A percentile compares a stretch with the other conserved stretches of the same genome.
Evolutionary conservation across 2,113 vertebrate genomes (phyloP).

Genomic region (Crotalus viridis): DNA sequence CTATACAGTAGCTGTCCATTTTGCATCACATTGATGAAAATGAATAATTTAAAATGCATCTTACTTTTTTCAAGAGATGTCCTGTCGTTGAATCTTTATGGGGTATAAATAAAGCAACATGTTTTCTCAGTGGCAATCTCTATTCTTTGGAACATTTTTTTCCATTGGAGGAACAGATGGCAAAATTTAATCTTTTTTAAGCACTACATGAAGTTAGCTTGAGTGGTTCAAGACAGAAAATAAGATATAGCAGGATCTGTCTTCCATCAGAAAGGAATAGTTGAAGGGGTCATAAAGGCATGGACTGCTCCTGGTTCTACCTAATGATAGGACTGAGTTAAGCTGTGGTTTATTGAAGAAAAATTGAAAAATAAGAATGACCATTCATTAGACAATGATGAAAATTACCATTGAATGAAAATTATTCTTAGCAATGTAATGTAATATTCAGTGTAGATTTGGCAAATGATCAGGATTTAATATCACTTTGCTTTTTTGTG

Average conservation of each 20-base stretch:
- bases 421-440: neutral
- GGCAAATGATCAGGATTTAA: neutral
- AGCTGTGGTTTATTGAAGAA: neutral
- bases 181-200: neutral
- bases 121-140: neutral
- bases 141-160: neutral
- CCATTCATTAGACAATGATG: neutral
- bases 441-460: neutral
- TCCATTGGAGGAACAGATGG: neutral
- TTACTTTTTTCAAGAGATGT: neutral
- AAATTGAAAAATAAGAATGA: neutral
- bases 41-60: too few relatives aligned
- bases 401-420: neutral
- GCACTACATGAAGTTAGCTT: neutral
- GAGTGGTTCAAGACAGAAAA: neutral
- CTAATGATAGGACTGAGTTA: neutral
- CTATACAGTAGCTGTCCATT: neutral
- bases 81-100: neutral
- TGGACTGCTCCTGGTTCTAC: neutral
- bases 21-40: neutral
- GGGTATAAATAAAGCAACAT: neutral
- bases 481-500: neutral
- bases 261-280: neutral
- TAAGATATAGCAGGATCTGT: too few relatives aligned
- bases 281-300: neutral